Percentiles rank a stretch among this genome's conserved stretches.
These are phyloP conservation scores for Drosophila mettleri DNA, from an alignment of 2,888 invertebrate species.

Conservation along the genomic window DNA sequence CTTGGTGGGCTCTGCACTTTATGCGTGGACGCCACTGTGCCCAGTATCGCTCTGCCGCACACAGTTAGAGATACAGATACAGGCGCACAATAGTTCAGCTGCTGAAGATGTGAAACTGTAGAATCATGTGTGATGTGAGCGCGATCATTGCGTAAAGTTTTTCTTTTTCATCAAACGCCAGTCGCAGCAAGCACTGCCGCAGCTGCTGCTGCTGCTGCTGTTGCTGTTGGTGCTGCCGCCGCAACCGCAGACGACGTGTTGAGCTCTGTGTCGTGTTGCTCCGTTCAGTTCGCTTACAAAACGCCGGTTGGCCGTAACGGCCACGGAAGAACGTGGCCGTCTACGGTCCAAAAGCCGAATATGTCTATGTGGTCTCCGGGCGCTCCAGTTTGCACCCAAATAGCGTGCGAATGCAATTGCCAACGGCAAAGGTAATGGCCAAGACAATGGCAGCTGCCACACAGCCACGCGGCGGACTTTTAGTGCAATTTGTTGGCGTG, in stretches of 20 bases:
- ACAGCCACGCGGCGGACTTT: constrained; percentile 58
- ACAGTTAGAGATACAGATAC: background rate
- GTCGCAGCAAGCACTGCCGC: constrained; percentile 20
- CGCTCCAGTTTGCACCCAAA: constrained; percentile 30
- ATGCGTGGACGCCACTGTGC: constrained; percentile 43
- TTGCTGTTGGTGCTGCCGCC: constrained; percentile 2
- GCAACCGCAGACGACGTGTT: constrained; percentile 39
- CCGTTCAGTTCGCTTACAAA: constrained; percentile 78
- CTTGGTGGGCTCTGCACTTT: constrained; percentile 4
- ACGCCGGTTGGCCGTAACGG: constrained; percentile 72
- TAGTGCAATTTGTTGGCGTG: constrained; percentile 64
- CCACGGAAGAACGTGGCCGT: constrained; percentile 56
- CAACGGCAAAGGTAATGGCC: constrained; percentile 7
- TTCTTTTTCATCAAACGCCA: constrained; percentile 35
- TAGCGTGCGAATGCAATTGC: constrained; percentile 46
- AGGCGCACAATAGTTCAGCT: constrained; percentile 19
- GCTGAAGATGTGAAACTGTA: constrained; percentile 71
- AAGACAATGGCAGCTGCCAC: constrained; percentile 15
- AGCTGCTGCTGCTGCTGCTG: constrained; percentile 5
- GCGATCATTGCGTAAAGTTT: constrained; percentile 76
- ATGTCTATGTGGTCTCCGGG: constrained; percentile 26
- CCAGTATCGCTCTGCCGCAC: constrained; percentile 15
- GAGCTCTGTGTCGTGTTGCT: constrained; percentile 31
- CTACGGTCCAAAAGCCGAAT: constrained; percentile 8
- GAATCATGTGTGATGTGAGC: constrained; percentile 66